Evolutionary conservation across 2,888 invertebrate genomes (phyloP), one percentile per base, ranked within the genome.

Genomic region (Dryocosmus kuriphilus): DNA sequence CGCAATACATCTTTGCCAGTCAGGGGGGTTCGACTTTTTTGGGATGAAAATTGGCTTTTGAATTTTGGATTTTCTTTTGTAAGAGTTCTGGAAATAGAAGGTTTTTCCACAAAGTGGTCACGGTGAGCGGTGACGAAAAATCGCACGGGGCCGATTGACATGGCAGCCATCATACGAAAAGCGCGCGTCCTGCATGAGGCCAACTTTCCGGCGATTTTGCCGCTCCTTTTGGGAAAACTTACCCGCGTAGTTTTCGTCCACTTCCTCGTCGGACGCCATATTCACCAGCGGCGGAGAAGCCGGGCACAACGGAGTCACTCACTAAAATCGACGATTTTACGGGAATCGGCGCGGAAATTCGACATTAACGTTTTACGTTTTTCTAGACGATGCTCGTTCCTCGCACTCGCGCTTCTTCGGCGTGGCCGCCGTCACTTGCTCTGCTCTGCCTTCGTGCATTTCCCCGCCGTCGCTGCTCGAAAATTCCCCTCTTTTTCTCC

Each of bases 191-290:
- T 89, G 83, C 84, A 84, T 84, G 83, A 83, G 80, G 82, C 81
- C 81, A 82, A 82, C 81, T 84, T 83, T 85, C 84, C 84, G 85
- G 84, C 77, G 82, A 81, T 77, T 82, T 80, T 77, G 38, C 78
- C 74, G 65, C 60, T 85, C 80, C 19, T 67, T 27, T 24, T 75
- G 77, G 16, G 32, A 27, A 71, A 32, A 92, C 95, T 96, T 94
- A 97, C 97, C 97, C 94, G 96, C 96, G 91, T 95, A 96, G 92
- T 95, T 95, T 92, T 96, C 97, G 89, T 97, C 97, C 92, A 96
- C 95, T 93, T 97, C 97, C 91, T 97, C 97, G 90, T 97, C 97
- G 84, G 97, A 97, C 92, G 96, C 97, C 97, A 97, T 97, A 92
- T 83, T 87, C 80, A 57, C 73, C 65, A 74, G 57, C 74, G 74